Evolutionary conservation across 2,113 vertebrate genomes (phyloP).

Genomic region (Climacteris rufus): DNA sequence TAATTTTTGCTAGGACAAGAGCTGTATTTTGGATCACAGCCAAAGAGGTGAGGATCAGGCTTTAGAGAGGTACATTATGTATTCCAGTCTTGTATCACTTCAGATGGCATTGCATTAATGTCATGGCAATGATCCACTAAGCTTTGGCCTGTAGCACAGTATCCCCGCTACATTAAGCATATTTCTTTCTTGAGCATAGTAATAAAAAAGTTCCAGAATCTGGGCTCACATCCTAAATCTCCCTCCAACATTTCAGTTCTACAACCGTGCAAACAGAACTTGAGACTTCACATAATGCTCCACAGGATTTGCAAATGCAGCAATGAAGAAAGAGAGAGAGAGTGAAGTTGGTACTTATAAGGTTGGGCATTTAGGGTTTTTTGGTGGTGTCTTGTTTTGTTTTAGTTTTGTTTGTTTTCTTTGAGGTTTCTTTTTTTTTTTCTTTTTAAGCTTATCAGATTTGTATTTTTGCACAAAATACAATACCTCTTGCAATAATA

Average conservation of each 20-base stretch:
- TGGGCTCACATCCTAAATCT: not conserved
- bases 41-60: not conserved
- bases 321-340: not conserved
- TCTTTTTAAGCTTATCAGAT: not conserved
- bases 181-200: not conserved
- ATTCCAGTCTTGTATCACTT: not conserved
- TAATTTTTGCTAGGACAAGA: not conserved
- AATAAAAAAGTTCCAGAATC: not conserved
- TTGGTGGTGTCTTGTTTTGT: not conserved
- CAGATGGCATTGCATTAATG: not conserved
- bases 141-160: not conserved
- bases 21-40: not conserved
- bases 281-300: not conserved
- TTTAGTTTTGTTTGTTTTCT: not conserved
- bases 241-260: not conserved
- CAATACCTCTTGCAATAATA: not conserved
- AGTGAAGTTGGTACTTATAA: not conserved
- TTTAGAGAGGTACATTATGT: not conserved
- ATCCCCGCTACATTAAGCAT: not conserved
- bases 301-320: not conserved
- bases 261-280: not conserved
- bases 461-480: not conserved
- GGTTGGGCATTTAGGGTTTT: accelerated
- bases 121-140: not conserved
- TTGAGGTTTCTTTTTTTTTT: accelerated